These are phyloP conservation scores for Ernsta delagoae DNA, from an alignment of 2,888 invertebrate species.

Conservation along the genomic window DNA sequence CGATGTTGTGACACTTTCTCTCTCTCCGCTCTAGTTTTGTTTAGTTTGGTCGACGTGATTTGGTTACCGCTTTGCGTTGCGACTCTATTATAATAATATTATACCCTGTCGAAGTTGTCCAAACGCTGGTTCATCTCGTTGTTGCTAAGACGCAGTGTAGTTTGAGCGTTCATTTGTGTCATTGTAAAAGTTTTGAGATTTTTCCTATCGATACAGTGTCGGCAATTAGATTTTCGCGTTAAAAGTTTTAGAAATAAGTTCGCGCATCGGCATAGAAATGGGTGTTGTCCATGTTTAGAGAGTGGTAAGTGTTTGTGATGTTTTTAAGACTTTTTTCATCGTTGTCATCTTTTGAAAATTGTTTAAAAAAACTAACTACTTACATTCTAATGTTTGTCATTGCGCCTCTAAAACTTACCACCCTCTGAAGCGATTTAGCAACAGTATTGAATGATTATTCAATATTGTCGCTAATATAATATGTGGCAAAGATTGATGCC, in stretches of 20 bases:
- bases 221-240: constrained; percentile 18
- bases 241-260: constrained; percentile 36
- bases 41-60: constrained; percentile 32
- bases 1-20: constrained; percentile 33
- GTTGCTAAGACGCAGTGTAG: constrained; percentile 32
- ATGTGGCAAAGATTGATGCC: constrained; percentile 40
- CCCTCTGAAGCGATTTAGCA: constrained; percentile 34
- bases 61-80: constrained; percentile 30
- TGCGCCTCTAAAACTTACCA: constrained; percentile 30
- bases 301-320: constrained; percentile 44
- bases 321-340: too few species aligned
- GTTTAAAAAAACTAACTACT: background rate
- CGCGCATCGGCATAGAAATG: constrained; percentile 43
- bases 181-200: constrained; percentile 8
- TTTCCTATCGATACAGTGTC: background rate
- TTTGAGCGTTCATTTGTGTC: constrained; percentile 33
- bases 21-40: constrained; percentile 2
- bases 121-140: constrained; percentile 30
- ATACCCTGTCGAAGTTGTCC: constrained; percentile 12
- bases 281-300: constrained; percentile 48
- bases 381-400: constrained; percentile 17
- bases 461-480: constrained; percentile 40
- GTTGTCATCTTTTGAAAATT: too few species aligned
- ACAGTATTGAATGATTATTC: constrained; percentile 30
- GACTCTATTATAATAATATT: background rate